Evolutionary conservation across 2,113 vertebrate genomes (phyloP), one percentile per base, ranked within the genome.

Genomic region (Antennarius striatus): DNA sequence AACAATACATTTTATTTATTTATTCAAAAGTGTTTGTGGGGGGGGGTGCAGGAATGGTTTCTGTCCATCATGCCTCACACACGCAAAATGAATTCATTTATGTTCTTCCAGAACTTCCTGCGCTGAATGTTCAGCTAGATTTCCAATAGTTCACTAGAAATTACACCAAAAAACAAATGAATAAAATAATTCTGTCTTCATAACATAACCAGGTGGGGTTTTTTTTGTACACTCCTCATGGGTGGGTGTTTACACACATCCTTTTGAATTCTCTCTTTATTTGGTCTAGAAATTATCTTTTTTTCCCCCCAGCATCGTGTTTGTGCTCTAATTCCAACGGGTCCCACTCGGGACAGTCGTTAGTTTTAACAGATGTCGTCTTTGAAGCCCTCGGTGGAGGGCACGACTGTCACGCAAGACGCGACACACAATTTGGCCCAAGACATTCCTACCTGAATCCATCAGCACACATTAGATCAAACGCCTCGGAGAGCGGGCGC

Each of bases 341-440:
- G 45, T 32, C 43, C 75, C 83, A 72, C 65, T 2, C 1, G 76
- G 76, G 87, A 89, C 17, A 5, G 67, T 61, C 65, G 72, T 82
- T 90, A 86, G 85, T 85, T 88, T 88, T 75, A 88, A 66, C 90
- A 91, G 89, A 88, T 90, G 90, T 85, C 48, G 70, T 89, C 82
- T 90, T 90, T 87, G 83, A 90, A 89, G 86, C 77, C 73, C 80
- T 89, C 74, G 3, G 77, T 46, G 80, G 80, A 85, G 78, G 83
- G 80, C 80, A 71, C 81, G 75, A 79, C 85, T 88, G 86, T 88
- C 85, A 86, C 83, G 56, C 61, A 39, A 68, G 64, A 71, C 76
- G 74, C 75, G 54, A 57, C 71, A 51, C 80, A 75, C 78, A 68
- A 78, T 74, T 67, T 63, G 74, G 77, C 78, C 66, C 68, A 49